phyloP scores from a whole-genome alignment of 2,113 vertebrate genomes.

The Puntigrus tetrazona region DNA sequence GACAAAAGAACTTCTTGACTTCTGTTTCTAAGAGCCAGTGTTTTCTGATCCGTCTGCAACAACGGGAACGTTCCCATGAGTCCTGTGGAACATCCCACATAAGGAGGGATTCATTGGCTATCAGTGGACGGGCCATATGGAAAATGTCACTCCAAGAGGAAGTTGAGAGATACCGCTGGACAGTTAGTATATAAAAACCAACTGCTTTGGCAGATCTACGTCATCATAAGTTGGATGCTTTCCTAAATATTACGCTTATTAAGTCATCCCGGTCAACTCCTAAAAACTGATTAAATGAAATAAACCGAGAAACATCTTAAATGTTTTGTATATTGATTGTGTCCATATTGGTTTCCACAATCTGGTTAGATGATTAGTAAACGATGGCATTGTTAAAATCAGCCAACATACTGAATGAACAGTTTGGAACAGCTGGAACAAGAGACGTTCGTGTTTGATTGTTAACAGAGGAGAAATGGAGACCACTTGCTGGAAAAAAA shows the following conservation, averaged over 20 bases:
- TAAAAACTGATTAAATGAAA: too few species aligned
- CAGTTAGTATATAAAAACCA: neutral
- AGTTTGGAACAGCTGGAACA: too few species aligned
- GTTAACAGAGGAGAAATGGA: too few species aligned
- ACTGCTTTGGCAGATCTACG: neutral
- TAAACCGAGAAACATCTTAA: neutral
- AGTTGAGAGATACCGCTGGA: neutral
- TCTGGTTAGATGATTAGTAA: neutral
- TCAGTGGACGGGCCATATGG: conserved; percentile 6
- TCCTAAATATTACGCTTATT: neutral
- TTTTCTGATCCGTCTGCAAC: neutral
- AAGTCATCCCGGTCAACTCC: neutral
- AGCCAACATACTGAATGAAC: too few species aligned
- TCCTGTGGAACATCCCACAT: neutral
- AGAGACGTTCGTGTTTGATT: neutral
- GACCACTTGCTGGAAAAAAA: too few species aligned
- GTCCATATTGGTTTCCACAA: neutral
- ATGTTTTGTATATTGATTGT: too few species aligned
- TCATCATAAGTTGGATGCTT: neutral
- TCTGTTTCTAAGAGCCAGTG: neutral
- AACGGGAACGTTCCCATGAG: neutral
- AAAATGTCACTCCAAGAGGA: neutral
- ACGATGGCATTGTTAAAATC: neutral
- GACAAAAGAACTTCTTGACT: neutral
- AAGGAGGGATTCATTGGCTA: neutral